These are phyloP conservation scores for Dermolepida albohirtum DNA, from an alignment of 2,888 invertebrate genomes.

Conservation along the genomic window DNA sequence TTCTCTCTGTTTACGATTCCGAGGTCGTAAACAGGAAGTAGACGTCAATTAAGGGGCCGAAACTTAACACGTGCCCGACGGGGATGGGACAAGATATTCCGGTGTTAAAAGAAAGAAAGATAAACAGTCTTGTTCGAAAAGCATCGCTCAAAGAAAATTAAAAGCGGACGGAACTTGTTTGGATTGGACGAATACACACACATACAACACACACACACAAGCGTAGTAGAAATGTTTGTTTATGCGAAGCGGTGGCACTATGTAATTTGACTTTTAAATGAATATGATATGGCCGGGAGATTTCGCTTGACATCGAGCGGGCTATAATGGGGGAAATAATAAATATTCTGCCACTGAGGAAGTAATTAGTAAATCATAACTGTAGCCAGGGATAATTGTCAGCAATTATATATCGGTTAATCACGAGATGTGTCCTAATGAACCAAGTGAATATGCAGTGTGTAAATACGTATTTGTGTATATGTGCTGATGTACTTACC, in stretches of 20 bases:
- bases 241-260: not conserved
- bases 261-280: slow-evolving; percentile 29
- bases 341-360: slow-evolving; percentile 51
- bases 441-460: slow-evolving; percentile 16
- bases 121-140: no score
- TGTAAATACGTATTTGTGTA: no score
- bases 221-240: slow-evolving; percentile 2
- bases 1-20: no score
- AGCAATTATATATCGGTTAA: slow-evolving; percentile 54
- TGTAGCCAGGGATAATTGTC: slow-evolving; percentile 53
- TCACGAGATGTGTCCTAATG: slow-evolving; percentile 5
- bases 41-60: no score
- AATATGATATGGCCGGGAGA: not conserved
- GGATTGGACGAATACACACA: no score
- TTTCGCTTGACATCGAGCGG: slow-evolving; percentile 1
- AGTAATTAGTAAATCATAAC: slow-evolving; percentile 61
- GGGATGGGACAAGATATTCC: no score
- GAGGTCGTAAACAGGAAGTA: no score
- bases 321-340: slow-evolving; percentile 12
- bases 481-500: slow-evolving; percentile 69
- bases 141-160: no score
- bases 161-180: no score
- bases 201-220: not conserved
- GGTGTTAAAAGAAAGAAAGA: no score
- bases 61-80: no score